Evolutionary conservation across 2,888 invertebrate species (phyloP).

Genomic region (Thyatira batis): DNA sequence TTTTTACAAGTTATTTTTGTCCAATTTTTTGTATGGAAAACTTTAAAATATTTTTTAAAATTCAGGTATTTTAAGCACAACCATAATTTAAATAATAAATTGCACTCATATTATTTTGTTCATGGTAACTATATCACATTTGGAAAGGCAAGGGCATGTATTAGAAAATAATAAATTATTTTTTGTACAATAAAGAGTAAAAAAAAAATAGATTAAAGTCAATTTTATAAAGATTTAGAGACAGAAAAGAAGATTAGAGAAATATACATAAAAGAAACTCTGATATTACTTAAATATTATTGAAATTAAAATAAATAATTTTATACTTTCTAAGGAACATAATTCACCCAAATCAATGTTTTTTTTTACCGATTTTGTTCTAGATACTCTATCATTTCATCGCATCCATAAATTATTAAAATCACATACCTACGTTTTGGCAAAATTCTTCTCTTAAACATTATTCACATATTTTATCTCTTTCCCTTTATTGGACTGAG

Average conservation of each 20-base stretch:
- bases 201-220: neutral
- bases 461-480: neutral
- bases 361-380: neutral
- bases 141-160: neutral
- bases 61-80: neutral
- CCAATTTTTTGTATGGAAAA: too few relatives aligned
- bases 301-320: neutral
- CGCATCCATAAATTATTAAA: neutral
- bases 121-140: neutral
- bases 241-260: neutral
- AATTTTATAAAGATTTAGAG: neutral
- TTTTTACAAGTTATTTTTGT: neutral
- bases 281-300: neutral
- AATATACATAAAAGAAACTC: too few relatives aligned
- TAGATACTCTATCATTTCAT: neutral
- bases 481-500: neutral
- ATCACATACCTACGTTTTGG: neutral
- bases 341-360: neutral
- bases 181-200: neutral
- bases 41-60: too few relatives aligned
- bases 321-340: neutral
- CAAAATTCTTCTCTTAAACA: neutral
- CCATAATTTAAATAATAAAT: neutral
- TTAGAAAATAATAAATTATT: neutral
- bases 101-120: neutral